Evolutionary conservation across 2,797 vertebrate species (phyloP).

Genomic region (Graptemys geographica): DNA sequence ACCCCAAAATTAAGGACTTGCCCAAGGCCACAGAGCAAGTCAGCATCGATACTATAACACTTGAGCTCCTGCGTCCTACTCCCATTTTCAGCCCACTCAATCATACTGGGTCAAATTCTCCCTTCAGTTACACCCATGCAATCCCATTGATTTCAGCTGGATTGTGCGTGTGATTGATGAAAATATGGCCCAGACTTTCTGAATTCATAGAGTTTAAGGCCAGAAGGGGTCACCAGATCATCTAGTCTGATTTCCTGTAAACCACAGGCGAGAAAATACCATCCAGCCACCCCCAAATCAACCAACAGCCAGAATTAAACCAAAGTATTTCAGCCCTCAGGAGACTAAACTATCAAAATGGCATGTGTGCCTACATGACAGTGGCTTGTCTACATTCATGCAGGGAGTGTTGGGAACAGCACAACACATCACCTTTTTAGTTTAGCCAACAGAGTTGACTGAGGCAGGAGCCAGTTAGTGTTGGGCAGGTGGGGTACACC

Average conservation of each 20-base stretch:
- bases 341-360: background rate
- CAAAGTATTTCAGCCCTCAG: background rate
- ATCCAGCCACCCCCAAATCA: background rate
- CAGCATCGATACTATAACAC: background rate
- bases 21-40: rapidly evolving
- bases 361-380: background rate
- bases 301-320: background rate
- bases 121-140: background rate
- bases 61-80: rapidly evolving
- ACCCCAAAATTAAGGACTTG: background rate
- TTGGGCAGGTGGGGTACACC: background rate
- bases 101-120: background rate
- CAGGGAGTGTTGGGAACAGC: background rate
- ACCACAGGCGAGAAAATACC: background rate
- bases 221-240: background rate
- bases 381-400: background rate
- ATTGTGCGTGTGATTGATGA: background rate
- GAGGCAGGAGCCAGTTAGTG: background rate
- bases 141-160: background rate
- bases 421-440: background rate
- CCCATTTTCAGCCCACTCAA: background rate
- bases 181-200: background rate
- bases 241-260: background rate
- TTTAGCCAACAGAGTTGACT: background rate
- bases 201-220: background rate